phyloP scores from a whole-genome alignment of 1,140 invertebrate species.

The Lutraria rhynchaena region DNA sequence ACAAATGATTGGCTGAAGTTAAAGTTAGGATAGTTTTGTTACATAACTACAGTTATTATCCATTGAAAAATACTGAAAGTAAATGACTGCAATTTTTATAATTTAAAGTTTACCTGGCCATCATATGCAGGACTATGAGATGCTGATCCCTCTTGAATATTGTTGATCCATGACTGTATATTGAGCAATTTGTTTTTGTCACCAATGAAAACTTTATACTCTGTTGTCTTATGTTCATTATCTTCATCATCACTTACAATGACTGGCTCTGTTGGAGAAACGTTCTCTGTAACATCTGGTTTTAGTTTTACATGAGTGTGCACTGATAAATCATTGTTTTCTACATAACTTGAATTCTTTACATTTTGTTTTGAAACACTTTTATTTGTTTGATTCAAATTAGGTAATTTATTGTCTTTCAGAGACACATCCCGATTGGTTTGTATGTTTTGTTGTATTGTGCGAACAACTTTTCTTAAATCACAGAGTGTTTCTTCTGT shows the following conservation, averaged over 20 bases:
- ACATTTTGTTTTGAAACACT: no score
- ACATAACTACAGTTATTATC: no score
- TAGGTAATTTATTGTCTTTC: constrained; percentile 10
- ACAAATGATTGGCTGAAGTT: no score
- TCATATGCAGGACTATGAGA: constrained; percentile 14
- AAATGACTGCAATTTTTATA: no score
- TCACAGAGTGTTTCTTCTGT: neutral
- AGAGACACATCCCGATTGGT: neutral
- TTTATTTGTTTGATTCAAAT: no score
- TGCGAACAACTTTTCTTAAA: constrained; percentile 26
- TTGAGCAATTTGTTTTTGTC: constrained; percentile 32
- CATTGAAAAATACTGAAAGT: no score
- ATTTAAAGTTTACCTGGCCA: no score
- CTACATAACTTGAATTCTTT: no score
- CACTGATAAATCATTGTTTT: no score
- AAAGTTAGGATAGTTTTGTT: no score
- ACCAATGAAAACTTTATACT: constrained; percentile 40
- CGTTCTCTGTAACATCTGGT: neutral
- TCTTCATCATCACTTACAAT: neutral
- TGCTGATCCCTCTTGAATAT: constrained; percentile 15
- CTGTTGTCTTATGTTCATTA: constrained; percentile 23
- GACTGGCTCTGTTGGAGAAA: neutral
- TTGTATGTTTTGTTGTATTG: neutral
- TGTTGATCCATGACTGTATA: constrained; percentile 55
- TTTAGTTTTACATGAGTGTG: neutral